phyloP scores from a whole-genome alignment of 1,140 invertebrate genomes.

The Heliconius himera region DNA sequence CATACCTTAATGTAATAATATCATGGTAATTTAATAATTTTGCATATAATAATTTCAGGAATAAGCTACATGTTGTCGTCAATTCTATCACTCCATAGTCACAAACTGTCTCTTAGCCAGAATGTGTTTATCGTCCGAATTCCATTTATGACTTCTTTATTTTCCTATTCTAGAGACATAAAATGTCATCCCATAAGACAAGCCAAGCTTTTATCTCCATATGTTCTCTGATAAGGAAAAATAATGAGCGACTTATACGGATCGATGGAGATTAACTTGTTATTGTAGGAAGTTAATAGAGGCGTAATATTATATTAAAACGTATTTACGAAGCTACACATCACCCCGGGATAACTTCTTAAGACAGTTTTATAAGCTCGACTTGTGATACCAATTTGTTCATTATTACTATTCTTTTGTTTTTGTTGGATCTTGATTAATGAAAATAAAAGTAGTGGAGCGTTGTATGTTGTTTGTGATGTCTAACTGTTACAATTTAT shows the following conservation, averaged over 20 bases:
- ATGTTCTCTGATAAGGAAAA: conserved; percentile 72
- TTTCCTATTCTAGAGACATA: conserved; percentile 75
- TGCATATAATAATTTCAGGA: not conserved
- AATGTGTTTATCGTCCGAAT: conserved; percentile 73
- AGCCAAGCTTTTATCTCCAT: conserved; percentile 64
- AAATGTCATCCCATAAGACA: conserved; percentile 71
- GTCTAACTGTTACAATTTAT: not conserved
- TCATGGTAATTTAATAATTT: no score
- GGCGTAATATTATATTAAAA: conserved; percentile 36
- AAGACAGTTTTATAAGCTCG: conserved; percentile 26
- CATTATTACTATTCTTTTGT: conserved; percentile 17
- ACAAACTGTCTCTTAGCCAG: conserved; percentile 55
- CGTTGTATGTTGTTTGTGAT: not conserved
- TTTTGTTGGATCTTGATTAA: conserved; percentile 17
- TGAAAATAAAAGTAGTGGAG: conserved; percentile 16
- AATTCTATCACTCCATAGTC: conserved; percentile 55
- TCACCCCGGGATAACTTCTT: conserved; percentile 12
- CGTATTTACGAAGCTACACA: conserved; percentile 29
- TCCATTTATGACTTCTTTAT: conserved; percentile 76
- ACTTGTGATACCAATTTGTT: conserved; percentile 30
- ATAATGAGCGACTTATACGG: conserved; percentile 71
- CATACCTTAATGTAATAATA: no score
- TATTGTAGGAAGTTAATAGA: conserved; percentile 58
- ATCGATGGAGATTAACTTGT: conserved; percentile 67
- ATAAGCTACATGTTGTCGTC: conserved; percentile 36